These are phyloP conservation scores for Mesorhabditis spiculigera DNA, from an alignment of 2,888 invertebrate genomes.

Conservation along the genomic window DNA sequence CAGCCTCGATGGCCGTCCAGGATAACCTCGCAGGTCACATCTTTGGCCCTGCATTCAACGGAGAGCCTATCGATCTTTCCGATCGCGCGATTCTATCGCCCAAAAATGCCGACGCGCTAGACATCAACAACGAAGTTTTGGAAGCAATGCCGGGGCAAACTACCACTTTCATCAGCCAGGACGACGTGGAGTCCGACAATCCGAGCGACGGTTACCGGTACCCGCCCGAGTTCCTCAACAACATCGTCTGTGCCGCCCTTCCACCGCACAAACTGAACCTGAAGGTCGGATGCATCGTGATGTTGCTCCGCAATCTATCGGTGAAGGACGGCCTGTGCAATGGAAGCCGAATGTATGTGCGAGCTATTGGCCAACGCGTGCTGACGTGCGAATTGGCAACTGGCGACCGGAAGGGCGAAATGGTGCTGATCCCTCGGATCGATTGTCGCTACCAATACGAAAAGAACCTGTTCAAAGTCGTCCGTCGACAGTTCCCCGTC, in stretches of 20 bases:
- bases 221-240: conserved; percentile 13
- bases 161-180: background rate
- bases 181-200: background rate
- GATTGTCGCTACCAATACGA: too few species aligned
- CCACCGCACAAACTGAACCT: conserved; percentile 13
- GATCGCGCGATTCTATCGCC: conserved; percentile 15
- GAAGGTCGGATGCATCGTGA: background rate
- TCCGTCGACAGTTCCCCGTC: too few species aligned
- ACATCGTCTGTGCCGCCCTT: conserved; percentile 11
- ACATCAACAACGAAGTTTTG: conserved; percentile 14
- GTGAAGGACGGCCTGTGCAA: conserved; percentile 10
- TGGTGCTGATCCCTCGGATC: too few species aligned
- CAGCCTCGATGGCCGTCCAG: background rate
- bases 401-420: too few species aligned
- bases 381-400: too few species aligned
- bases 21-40: conserved; percentile 8
- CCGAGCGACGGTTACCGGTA: conserved; percentile 5
- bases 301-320: conserved; percentile 14
- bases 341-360: conserved; percentile 5
- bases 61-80: background rate
- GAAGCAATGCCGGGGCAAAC: conserved; percentile 3
- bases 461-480: too few species aligned
- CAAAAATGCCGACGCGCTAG: conserved; percentile 10
- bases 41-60: conserved; percentile 8
- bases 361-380: background rate